Percentiles rank a stretch among this genome's conserved stretches.
Evolutionary conservation across 1,140 invertebrate species (phyloP).

Genomic region (Parasteatoda tepidariorum): DNA sequence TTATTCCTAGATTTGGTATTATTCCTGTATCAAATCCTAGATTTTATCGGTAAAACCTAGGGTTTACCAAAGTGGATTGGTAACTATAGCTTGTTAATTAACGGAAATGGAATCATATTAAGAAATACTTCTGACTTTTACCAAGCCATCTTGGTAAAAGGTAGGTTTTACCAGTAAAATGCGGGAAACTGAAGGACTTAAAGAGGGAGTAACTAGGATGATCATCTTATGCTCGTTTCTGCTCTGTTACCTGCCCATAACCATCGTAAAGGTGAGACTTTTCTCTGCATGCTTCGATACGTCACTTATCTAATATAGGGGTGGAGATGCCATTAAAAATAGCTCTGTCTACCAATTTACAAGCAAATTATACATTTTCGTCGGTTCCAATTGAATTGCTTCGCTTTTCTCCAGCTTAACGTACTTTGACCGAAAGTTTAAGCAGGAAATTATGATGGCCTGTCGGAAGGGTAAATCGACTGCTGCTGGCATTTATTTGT

Average conservation of each 20-base stretch:
- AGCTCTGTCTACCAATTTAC: background rate
- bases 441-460: background rate
- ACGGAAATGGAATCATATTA: no score
- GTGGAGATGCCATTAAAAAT: background rate
- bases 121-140: no score
- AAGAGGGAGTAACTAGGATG: slow-evolving; percentile 78
- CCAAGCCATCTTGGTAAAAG: no score
- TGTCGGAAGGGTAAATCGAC: background rate
- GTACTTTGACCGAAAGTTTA: background rate
- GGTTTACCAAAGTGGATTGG: no score
- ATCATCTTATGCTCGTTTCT: slow-evolving; percentile 87
- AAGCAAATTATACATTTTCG: background rate
- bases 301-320: background rate
- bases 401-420: background rate
- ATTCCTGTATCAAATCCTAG: no score
- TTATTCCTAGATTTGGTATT: no score
- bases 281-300: background rate
- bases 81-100: no score
- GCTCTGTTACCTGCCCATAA: slow-evolving; percentile 84
- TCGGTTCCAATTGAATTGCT: background rate
- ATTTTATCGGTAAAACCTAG: no score
- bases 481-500: no score
- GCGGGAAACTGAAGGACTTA: slow-evolving; percentile 34
- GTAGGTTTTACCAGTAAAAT: no score
- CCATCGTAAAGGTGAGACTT: slow-evolving; percentile 81